phyloP scores from a whole-genome alignment of 2,113 vertebrate genomes.

The Brachyhypopomus occidentalis region DNA sequence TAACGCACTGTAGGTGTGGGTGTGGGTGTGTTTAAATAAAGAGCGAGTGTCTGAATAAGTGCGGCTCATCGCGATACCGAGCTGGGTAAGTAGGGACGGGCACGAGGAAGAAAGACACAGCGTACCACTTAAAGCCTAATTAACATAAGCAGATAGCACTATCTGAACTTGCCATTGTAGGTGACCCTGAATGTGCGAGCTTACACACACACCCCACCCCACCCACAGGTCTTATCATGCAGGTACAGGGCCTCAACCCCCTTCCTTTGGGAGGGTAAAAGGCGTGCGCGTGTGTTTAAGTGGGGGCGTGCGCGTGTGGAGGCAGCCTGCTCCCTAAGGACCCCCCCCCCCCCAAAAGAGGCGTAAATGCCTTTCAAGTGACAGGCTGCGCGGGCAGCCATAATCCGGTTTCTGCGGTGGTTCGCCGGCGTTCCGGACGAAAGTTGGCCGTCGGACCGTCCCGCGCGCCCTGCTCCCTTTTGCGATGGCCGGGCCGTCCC shows the following conservation, averaged over 20 bases:
- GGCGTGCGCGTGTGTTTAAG: slow-evolving; percentile 25
- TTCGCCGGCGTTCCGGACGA: no score
- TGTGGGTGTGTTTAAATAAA: slow-evolving; percentile 52
- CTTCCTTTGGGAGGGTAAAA: slow-evolving; percentile 57
- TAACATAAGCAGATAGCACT: slow-evolving; percentile 80
- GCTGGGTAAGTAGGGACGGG: slow-evolving; percentile 74
- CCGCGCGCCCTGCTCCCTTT: no score
- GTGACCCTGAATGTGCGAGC: slow-evolving; percentile 70
- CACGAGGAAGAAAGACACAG: slow-evolving; percentile 64
- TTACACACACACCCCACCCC: slow-evolving; percentile 39
- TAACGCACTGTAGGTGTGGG: slow-evolving; percentile 14
- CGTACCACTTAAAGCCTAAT: slow-evolving; percentile 75
- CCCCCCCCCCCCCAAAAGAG: neutral
- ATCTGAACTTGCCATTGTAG: slow-evolving; percentile 72
- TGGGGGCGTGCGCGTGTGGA: slow-evolving; percentile 21
- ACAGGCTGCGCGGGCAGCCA: neutral
- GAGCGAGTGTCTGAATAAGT: slow-evolving; percentile 60
- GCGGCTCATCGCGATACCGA: slow-evolving; percentile 70
- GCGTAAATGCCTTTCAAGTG: slow-evolving; percentile 5
- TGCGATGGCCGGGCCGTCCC: slow-evolving; percentile 4
- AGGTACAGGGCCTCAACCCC: slow-evolving; percentile 70
- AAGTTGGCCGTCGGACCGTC: no score
- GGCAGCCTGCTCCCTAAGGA: slow-evolving; percentile 19
- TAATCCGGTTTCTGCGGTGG: neutral
- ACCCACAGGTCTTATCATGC: slow-evolving; percentile 69